A percentile compares a stretch with the other conserved stretches of the same genome.
phyloP scores from a whole-genome alignment of 2,888 invertebrate species.

The Nomada hirtipes region DNA sequence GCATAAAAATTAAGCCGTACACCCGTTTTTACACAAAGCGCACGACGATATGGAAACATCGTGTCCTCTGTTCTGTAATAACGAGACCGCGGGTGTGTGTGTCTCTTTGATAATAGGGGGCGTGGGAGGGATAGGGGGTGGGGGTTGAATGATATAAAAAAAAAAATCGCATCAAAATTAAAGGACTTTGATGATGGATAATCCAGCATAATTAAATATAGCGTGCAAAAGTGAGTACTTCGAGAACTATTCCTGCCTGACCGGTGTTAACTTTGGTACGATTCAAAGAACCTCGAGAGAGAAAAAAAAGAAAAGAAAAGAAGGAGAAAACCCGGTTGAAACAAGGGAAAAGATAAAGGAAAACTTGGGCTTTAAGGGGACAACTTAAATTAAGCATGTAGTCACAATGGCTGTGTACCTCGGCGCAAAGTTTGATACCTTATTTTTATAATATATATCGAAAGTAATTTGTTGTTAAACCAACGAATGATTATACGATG shows the following conservation, averaged over 20 bases:
- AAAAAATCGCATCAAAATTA: constrained; percentile 57
- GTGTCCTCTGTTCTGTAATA: constrained; percentile 61
- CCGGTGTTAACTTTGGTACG: constrained; percentile 52
- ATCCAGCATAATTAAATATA: constrained; percentile 65
- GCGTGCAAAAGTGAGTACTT: constrained; percentile 67
- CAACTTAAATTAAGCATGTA: constrained; percentile 77
- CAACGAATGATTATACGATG: constrained; percentile 76
- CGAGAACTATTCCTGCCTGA: constrained; percentile 45
- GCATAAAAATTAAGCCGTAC: constrained; percentile 81
- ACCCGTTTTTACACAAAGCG: constrained; percentile 54
- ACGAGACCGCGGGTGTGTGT: constrained; percentile 42
- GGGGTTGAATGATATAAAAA: constrained; percentile 4
- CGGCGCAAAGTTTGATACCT: constrained; percentile 83
- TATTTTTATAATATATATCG: constrained; percentile 82
- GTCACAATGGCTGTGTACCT: constrained; percentile 84
- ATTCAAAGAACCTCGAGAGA: constrained; percentile 34
- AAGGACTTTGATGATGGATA: constrained; percentile 57
- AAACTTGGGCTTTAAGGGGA: constrained; percentile 64
- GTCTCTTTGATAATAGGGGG: constrained; percentile 46
- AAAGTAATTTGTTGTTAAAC: constrained; percentile 81
- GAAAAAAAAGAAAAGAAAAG: constrained; percentile 2
- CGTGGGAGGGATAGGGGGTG: constrained; percentile 24
- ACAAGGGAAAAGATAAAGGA: constrained; percentile 48
- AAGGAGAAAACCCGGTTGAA: not conserved
- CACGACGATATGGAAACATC: constrained; percentile 52